Conservation (phyloP, 2,888 invertebrate species). For the Clepsis dumicolana region DNA sequence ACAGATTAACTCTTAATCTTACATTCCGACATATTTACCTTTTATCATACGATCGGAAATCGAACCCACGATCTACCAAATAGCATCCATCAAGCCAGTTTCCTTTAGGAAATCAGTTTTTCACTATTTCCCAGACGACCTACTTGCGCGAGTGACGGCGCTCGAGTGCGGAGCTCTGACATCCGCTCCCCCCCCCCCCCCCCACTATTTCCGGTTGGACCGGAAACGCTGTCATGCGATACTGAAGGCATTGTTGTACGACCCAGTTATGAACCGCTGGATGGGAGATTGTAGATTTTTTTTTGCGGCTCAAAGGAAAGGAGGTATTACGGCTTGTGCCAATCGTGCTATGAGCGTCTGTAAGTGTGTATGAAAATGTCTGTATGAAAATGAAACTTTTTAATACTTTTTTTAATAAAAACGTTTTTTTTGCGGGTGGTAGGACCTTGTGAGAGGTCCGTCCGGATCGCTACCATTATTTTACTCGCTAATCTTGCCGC, state of each 20-base stretch:
- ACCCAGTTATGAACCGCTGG: constrained; percentile 44
- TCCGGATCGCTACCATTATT: too few species aligned
- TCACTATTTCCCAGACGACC: constrained; percentile 52
- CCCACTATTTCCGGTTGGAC: constrained; percentile 40
- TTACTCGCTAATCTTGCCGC: too few species aligned
- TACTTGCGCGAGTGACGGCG: constrained; percentile 52
- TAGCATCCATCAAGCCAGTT: constrained; percentile 19
- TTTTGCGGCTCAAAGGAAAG: not conserved
- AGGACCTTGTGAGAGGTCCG: too few species aligned
- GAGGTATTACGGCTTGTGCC: not conserved
- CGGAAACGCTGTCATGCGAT: constrained; percentile 47
- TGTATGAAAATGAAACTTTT: too few species aligned
- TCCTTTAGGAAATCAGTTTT: constrained; percentile 38
- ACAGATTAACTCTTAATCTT: not conserved
- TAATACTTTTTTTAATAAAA: too few species aligned
- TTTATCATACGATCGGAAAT: constrained; percentile 20
- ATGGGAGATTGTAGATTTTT: not conserved
- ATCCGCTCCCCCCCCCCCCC: constrained; percentile 16
- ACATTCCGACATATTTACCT: not conserved
- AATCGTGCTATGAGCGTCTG: too few species aligned
- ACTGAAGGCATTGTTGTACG: constrained; percentile 40
- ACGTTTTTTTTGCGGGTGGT: too few species aligned
- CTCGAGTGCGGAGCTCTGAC: constrained; percentile 53
- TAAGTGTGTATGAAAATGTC: too few species aligned
- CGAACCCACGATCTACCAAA: constrained; percentile 5